Percentiles rank a stretch among this genome's conserved stretches.
Evolutionary conservation across 2,888 invertebrate species (phyloP).

Genomic region (Leptopterna dolabrata): DNA sequence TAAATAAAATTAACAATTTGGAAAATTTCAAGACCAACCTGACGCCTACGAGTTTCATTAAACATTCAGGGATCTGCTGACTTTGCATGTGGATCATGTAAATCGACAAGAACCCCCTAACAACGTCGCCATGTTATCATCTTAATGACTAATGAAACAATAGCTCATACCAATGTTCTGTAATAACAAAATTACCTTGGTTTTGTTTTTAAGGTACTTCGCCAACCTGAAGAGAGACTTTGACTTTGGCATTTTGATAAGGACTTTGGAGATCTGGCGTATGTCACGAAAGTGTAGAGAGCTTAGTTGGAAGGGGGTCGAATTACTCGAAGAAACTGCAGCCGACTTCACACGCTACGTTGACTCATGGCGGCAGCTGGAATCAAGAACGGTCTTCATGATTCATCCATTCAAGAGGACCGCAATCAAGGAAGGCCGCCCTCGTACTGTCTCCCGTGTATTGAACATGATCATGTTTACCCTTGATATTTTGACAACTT

Average conservation of each 20-base stretch:
- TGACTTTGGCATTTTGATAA: conserved; percentile 67
- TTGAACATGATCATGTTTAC: conserved; percentile 4
- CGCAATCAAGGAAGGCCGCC: conserved; percentile 14
- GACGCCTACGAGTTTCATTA: too few species aligned
- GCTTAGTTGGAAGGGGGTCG: background rate
- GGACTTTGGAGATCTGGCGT: background rate
- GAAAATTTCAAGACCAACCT: too few species aligned
- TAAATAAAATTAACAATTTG: too few species aligned
- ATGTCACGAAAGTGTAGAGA: conserved; percentile 48
- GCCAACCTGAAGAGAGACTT: conserved; percentile 68
- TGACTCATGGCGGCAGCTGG: conserved; percentile 32
- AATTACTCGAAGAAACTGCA: background rate
- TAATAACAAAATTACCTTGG: conserved; percentile 66
- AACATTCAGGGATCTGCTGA: too few species aligned
- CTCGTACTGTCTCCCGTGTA: conserved; percentile 9
- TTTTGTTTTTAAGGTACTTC: conserved; percentile 68
- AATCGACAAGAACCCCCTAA: too few species aligned
- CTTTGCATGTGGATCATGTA: too few species aligned
- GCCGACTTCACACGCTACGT: conserved; percentile 21
- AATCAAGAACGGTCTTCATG: conserved; percentile 32
- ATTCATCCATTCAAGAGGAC: background rate
- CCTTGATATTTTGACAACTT: too few species aligned
- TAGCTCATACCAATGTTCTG: too few species aligned
- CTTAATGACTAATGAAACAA: too few species aligned
- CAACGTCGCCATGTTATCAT: too few species aligned